Percentiles rank a stretch among this genome's conserved stretches.
Evolutionary conservation across 2,113 vertebrate genomes (phyloP).

Genomic region (Sprattus sprattus): DNA sequence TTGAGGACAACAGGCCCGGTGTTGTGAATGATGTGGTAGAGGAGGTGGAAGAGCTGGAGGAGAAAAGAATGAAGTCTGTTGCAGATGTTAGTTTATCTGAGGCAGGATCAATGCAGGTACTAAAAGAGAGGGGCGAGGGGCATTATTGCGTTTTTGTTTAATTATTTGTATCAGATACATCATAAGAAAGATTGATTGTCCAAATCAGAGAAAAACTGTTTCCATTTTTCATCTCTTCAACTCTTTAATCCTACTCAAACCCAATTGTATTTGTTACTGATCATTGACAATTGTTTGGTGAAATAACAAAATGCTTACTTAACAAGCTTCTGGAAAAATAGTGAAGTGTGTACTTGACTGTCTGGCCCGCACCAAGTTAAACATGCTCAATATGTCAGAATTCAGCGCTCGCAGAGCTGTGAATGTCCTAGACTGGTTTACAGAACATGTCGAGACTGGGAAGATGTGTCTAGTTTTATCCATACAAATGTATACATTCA

Average conservation of each 20-base stretch:
- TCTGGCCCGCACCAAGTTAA: neutral
- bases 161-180: constrained; percentile 10
- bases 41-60: neutral
- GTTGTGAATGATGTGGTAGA: neutral
- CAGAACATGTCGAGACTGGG: too few species aligned
- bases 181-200: neutral
- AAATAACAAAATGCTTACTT: neutral
- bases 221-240: neutral
- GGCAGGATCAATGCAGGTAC: constrained; percentile 32
- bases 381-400: too few species aligned
- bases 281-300: neutral
- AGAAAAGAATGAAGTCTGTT: neutral
- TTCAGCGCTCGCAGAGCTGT: too few species aligned
- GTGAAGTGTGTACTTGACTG: neutral
- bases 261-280: neutral
- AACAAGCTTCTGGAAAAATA: neutral
- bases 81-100: neutral
- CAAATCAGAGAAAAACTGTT: neutral
- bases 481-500: too few species aligned
- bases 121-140: neutral
- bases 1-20: constrained; percentile 41
- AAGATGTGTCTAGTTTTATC: too few species aligned
- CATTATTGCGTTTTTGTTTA: neutral
- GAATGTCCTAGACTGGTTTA: too few species aligned
- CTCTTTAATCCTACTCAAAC: neutral